Evolutionary conservation across 2,888 invertebrate species (phyloP).

Genomic region (Lepas anatifera): DNA sequence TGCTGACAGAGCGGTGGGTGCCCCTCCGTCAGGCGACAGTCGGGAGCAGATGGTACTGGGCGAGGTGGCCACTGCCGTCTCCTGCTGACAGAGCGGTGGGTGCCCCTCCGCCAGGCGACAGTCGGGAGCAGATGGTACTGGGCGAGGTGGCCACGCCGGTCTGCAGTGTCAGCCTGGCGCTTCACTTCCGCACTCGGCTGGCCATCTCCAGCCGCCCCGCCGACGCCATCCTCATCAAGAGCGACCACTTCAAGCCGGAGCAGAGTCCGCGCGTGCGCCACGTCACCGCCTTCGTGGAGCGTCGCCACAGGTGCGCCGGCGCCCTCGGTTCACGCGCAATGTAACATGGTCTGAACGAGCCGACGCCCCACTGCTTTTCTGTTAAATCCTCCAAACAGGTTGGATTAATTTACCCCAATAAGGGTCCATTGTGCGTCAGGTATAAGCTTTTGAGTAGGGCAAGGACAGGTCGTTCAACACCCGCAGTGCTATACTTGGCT

Average conservation of each 20-base stretch:
- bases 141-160: not conserved
- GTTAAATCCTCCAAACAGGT: no score
- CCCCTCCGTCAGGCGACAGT: not conserved
- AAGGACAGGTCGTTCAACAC: no score
- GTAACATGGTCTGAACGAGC: no score
- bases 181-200: slow-evolving; percentile 20
- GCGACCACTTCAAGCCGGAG: slow-evolving; percentile 36
- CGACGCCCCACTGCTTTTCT: no score
- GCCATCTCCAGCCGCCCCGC: slow-evolving; percentile 14
- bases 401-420: no score
- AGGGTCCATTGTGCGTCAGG: no score
- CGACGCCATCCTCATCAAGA: slow-evolving; percentile 32
- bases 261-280: slow-evolving; percentile 25
- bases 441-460: no score
- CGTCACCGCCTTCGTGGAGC: not conserved
- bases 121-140: not conserved
- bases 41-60: no score
- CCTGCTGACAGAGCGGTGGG: no score
- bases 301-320: not conserved
- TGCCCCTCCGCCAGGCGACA: not conserved
- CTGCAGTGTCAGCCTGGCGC: not conserved
- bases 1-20: no score
- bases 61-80: not conserved
- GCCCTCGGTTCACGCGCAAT: no score
- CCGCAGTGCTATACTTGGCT: no score